These are phyloP conservation scores for Chiroxiphia lanceolata DNA, from an alignment of 2,797 vertebrate genomes.

Conservation along the genomic window DNA sequence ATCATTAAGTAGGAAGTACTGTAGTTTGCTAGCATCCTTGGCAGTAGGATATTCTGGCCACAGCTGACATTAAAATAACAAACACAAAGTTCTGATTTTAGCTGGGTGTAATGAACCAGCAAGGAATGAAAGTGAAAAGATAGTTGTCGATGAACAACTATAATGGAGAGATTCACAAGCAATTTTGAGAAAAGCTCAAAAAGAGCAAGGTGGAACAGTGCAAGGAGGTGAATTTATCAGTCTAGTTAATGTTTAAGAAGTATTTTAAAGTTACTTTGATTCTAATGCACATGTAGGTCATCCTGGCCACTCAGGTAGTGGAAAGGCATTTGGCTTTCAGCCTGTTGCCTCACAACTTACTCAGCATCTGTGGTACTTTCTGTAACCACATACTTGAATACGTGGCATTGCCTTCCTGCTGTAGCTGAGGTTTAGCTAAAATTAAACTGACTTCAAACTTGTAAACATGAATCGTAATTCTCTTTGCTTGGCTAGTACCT, in stretches of 20 bases:
- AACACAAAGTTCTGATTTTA: neutral
- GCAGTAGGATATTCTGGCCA: neutral
- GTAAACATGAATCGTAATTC: neutral
- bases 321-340: slow-evolving; percentile 20
- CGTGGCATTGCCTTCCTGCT: slow-evolving; percentile 3
- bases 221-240: neutral
- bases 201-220: neutral
- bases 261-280: neutral
- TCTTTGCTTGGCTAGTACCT: neutral
- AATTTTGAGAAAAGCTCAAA: neutral
- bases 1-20: neutral
- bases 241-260: neutral
- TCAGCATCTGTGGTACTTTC: slow-evolving; percentile 6
- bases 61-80: neutral
- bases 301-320: neutral
- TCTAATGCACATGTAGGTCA: neutral
- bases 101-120: neutral
- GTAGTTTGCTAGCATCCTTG: neutral
- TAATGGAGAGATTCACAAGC: neutral
- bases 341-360: neutral
- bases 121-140: neutral
- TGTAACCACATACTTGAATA: slow-evolving; percentile 6
- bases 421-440: slow-evolving; percentile 5
- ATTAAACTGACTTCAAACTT: neutral
- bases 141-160: neutral